Conservation (phyloP, 2,797 vertebrate species). For the Anas bernieri region DNA sequence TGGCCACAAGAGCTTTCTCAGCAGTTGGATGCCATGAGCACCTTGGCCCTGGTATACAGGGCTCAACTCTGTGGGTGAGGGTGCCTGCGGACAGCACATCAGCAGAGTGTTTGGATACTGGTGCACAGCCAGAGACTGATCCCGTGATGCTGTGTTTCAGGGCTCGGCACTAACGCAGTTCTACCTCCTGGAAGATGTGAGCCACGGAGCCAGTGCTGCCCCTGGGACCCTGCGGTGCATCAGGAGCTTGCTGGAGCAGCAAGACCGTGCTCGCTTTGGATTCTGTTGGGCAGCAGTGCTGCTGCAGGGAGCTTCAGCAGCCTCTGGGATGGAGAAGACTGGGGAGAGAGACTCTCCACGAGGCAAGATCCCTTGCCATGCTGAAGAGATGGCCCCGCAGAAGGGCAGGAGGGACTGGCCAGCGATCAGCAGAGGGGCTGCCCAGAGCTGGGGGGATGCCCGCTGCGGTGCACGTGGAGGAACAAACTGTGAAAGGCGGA, state of each 20-base stretch:
- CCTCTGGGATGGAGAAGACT: neutral
- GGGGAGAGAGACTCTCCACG: neutral
- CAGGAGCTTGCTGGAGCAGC: neutral
- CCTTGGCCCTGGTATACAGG: rapidly evolving
- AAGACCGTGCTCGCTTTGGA: neutral
- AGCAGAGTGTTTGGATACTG: neutral
- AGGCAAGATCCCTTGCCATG: neutral
- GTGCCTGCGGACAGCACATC: no score
- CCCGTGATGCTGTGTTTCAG: constrained; percentile 43
- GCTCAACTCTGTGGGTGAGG: rapidly evolving
- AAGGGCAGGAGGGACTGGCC: neutral
- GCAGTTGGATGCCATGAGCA: rapidly evolving
- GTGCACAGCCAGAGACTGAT: neutral
- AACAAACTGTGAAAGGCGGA: constrained; percentile 80
- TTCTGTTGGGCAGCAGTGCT: neutral
- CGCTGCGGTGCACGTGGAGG: constrained; percentile 18
- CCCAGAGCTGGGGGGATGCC: neutral
- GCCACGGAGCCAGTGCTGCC: neutral
- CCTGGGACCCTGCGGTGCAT: neutral
- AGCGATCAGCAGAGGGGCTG: rapidly evolving
- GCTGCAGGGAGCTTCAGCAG: neutral
- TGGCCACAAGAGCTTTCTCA: rapidly evolving
- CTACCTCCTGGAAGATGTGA: constrained; percentile 68
- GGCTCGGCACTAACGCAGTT: constrained; percentile 43
- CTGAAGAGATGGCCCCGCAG: neutral